Conservation (phyloP, 30 jellyfish, hydroid and myxozoan species). For the Calvadosia cruxmelitensis region DNA sequence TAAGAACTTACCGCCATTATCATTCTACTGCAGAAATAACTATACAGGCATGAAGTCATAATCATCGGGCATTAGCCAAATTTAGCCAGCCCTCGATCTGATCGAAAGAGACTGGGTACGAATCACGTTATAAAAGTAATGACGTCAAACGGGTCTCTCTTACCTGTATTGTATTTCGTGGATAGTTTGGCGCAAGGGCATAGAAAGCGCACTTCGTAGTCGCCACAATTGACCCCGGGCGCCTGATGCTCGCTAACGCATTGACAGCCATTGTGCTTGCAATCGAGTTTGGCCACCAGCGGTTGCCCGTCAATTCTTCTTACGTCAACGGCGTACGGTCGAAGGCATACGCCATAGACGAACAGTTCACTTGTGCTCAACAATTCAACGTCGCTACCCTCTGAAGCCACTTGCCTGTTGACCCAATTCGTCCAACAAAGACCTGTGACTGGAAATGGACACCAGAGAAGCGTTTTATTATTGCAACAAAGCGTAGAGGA, state of each 20-base stretch:
- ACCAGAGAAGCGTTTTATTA: too few species aligned
- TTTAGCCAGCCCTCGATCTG: too few species aligned
- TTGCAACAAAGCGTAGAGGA: too few species aligned
- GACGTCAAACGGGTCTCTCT: slow-evolving; percentile 10
- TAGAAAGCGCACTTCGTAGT: slow-evolving; percentile 52
- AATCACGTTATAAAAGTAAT: too few species aligned
- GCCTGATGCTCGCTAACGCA: slow-evolving; percentile 29
- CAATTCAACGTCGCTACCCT: slow-evolving; percentile 41
- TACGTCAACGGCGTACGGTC: slow-evolving; percentile 50
- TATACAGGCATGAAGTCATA: too few species aligned
- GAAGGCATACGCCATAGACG: slow-evolving; percentile 32
- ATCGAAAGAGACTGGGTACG: too few species aligned
- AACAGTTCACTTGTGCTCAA: slow-evolving; percentile 21
- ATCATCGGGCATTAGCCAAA: too few species aligned
- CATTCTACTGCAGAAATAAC: too few species aligned
- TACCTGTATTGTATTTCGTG: slow-evolving; percentile 9
- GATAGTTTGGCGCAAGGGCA: slow-evolving; percentile 25
- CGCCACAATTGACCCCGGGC: slow-evolving; percentile 48
- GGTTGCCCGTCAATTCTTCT: slow-evolving; percentile 46
- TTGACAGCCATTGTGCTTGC: slow-evolving; percentile 46
- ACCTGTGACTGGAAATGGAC: slow-evolving; percentile 13
- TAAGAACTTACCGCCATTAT: too few species aligned
- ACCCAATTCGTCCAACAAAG: slow-evolving; percentile 66
- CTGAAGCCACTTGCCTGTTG: slow-evolving; percentile 29
- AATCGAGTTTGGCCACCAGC: slow-evolving; percentile 23